phyloP scores from a whole-genome alignment of 2,113 vertebrate species.

The Baryphthengus martii region DNA sequence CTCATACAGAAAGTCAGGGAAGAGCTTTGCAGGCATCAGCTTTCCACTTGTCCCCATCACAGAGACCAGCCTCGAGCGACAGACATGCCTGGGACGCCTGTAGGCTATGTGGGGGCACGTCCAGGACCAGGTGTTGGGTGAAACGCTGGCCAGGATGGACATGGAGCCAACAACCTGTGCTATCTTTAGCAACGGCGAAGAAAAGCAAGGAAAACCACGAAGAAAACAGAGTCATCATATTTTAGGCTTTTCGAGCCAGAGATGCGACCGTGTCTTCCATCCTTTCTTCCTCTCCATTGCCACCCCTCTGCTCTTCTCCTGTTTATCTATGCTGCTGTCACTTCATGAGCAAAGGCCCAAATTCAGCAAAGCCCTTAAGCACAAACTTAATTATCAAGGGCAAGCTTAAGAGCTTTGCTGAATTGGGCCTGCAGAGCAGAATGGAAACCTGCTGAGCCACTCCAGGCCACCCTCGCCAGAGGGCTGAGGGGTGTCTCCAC shows the following conservation, averaged over 20 bases:
- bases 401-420: background rate
- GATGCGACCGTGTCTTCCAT: accelerated
- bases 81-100: accelerated
- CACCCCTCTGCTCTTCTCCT: background rate
- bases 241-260: background rate
- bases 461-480: accelerated
- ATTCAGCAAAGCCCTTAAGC: background rate
- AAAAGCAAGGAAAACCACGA: background rate
- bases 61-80: accelerated
- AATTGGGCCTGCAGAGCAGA: background rate
- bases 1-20: background rate
- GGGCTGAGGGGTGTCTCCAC: background rate
- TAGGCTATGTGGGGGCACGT: accelerated
- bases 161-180: accelerated
- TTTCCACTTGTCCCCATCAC: background rate
- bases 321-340: background rate
- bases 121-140: background rate
- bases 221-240: background rate
- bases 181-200: accelerated
- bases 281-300: accelerated
- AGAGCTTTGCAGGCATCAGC: background rate
- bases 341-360: background rate
- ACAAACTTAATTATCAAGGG: background rate
- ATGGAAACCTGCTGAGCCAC: background rate
- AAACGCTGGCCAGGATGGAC: background rate